Evolutionary conservation across 92 coral and sea anemone genomes (phyloP).

Genomic region (Virgularia gustaviana): DNA sequence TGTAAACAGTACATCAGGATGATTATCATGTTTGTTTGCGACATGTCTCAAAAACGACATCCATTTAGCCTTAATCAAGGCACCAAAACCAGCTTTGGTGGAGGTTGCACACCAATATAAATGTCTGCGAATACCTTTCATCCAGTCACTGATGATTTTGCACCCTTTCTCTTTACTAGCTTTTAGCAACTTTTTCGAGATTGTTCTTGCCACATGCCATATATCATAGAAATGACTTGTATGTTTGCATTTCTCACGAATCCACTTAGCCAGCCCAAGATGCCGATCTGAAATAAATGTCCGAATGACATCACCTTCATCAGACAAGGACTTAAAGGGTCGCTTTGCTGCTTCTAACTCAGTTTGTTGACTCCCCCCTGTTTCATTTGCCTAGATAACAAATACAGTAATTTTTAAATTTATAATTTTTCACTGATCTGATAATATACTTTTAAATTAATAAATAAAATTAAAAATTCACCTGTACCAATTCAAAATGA

Average conservation of each 20-base stretch:
- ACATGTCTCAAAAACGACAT: neutral
- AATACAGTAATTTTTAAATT: neutral
- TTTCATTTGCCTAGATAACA: constrained; percentile 18
- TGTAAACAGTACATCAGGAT: neutral
- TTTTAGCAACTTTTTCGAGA: neutral
- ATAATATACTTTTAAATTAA: neutral
- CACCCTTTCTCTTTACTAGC: constrained; percentile 20
- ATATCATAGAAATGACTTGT: constrained; percentile 1
- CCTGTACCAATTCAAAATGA: constrained; percentile 24
- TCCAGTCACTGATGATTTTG: neutral
- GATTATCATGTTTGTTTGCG: neutral
- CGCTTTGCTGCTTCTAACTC: constrained; percentile 22
- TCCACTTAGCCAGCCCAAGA: constrained; percentile 19
- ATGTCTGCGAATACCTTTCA: neutral
- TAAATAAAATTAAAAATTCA: neutral
- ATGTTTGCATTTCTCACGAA: neutral
- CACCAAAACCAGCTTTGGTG: constrained; percentile 2
- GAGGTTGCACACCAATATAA: constrained; percentile 23
- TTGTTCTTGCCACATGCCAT: neutral
- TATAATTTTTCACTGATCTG: neutral
- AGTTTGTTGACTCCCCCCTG: neutral
- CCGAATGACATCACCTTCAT: neutral
- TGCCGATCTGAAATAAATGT: constrained; percentile 24
- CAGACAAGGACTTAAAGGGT: neutral
- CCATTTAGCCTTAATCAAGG: constrained; percentile 7